A percentile compares a stretch with the other conserved stretches of the same genome.
phyloP scores from a whole-genome alignment of 2,113 vertebrate species.

The Xenopus tropicalis region DNA sequence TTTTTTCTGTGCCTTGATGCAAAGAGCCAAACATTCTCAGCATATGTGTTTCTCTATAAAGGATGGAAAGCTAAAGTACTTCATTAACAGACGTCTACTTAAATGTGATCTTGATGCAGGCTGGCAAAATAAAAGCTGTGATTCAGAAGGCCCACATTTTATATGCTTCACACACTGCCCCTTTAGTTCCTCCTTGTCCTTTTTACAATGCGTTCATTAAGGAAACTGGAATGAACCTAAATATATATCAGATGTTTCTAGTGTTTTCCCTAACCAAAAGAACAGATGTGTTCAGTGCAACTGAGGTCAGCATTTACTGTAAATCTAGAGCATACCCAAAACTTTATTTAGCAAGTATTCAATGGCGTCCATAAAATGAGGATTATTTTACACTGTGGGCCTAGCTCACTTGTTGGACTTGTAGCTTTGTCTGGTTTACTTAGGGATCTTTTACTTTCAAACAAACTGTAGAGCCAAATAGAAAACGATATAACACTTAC shows the following conservation, averaged over 20 bases:
- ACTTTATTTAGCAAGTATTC: constrained; percentile 8
- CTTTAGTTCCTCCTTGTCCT: not conserved
- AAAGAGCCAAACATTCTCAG: not conserved
- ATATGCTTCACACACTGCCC: not conserved
- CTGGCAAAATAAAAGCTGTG: not conserved
- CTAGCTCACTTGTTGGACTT: constrained; percentile 7
- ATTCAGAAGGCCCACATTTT: not conserved
- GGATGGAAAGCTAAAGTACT: not conserved
- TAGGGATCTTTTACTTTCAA: constrained; percentile 8
- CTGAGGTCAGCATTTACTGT: constrained; percentile 30
- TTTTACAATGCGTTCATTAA: constrained; percentile 4
- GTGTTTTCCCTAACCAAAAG: constrained; percentile 25
- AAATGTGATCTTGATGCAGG: not conserved
- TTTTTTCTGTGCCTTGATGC: not conserved
- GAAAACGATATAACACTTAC: constrained; percentile 15
- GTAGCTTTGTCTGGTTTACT: constrained; percentile 8
- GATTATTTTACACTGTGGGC: constrained; percentile 16
- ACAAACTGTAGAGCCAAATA: constrained; percentile 13
- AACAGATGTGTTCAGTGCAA: constrained; percentile 31
- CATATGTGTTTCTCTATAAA: no score
- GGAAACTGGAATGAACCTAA: constrained; percentile 20
- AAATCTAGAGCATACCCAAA: constrained; percentile 29
- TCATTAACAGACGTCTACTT: not conserved
- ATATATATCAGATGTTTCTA: constrained; percentile 23
- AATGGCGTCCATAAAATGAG: constrained; percentile 3